Percentiles rank a stretch among this genome's conserved stretches.
phyloP scores from a whole-genome alignment of 2,113 vertebrate species.

The Delphinus delphis region DNA sequence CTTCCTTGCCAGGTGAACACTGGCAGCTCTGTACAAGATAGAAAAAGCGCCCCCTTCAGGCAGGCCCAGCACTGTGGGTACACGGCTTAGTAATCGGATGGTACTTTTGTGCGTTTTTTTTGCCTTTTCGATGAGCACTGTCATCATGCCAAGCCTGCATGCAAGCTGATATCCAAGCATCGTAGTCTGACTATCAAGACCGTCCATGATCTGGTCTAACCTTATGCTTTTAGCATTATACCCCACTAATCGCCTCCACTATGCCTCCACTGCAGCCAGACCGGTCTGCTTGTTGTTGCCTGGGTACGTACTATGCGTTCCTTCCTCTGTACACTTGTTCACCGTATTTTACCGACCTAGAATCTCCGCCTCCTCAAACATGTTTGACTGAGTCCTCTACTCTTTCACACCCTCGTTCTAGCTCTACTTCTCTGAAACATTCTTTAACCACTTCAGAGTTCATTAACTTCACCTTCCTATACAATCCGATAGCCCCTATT shows the following conservation, averaged over 20 bases:
- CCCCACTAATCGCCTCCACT: not conserved
- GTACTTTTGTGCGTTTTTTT: not conserved
- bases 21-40: not conserved
- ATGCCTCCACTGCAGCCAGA: not conserved
- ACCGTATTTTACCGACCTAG: not conserved
- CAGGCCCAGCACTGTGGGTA: not conserved
- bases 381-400: not conserved
- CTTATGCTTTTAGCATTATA: not conserved
- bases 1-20: not conserved
- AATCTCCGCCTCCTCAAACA: not conserved
- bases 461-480: not conserved
- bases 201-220: not conserved
- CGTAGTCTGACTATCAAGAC: not conserved
- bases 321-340: not conserved
- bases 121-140: not conserved
- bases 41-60: not conserved
- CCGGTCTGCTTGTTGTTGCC: not conserved
- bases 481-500: not conserved
- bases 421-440: not conserved
- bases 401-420: not conserved
- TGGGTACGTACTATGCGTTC: not conserved
- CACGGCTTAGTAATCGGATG: not conserved
- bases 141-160: not conserved
- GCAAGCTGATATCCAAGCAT: not conserved
- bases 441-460: not conserved